phyloP scores from a whole-genome alignment of 2,113 vertebrate species.

The Smithornis capensis region DNA sequence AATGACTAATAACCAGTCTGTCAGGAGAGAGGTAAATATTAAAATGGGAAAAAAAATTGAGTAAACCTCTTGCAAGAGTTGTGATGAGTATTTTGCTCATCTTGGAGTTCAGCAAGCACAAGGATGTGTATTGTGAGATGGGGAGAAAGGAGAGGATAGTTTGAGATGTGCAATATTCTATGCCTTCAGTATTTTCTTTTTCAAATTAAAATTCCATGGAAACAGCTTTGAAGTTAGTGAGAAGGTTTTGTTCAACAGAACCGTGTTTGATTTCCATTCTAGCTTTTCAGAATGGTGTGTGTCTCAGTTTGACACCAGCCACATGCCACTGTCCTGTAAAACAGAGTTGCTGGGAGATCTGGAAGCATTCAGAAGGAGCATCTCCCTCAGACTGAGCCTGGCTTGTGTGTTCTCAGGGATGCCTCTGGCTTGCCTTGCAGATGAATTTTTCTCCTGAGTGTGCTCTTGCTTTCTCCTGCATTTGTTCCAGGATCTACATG shows the following conservation, averaged over 20 bases:
- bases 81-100: neutral
- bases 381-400: neutral
- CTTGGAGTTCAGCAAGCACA: neutral
- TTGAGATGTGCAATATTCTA: neutral
- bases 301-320: neutral
- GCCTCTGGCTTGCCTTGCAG: neutral
- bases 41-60: neutral
- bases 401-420: rapidly evolving
- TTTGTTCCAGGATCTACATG: neutral
- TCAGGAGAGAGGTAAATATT: neutral
- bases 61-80: neutral
- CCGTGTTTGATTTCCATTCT: neutral
- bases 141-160: neutral
- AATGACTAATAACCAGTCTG: neutral
- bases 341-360: neutral
- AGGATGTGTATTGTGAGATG: neutral
- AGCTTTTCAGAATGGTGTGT: neutral
- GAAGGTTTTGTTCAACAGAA: neutral
- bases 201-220: neutral
- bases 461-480: neutral
- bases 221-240: neutral
- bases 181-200: neutral
- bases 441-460: neutral
- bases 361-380: neutral
- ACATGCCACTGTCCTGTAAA: neutral